Percentiles rank a stretch among this genome's conserved stretches.
phyloP scores from a whole-genome alignment of 37 sponge, comb jelly and placozoan species.

The Axinella damicornis region DNA sequence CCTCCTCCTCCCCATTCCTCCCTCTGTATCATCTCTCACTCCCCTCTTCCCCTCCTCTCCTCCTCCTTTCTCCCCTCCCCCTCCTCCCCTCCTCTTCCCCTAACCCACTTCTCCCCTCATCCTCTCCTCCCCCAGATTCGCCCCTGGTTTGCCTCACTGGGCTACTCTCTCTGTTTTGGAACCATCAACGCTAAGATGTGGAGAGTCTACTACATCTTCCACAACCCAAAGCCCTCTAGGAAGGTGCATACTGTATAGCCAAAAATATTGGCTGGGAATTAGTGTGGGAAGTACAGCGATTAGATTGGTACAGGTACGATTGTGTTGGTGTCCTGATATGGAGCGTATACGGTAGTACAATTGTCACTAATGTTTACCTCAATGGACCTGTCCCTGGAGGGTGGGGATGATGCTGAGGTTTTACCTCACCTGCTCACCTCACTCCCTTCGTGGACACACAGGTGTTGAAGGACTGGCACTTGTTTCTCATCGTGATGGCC shows the following conservation, averaged over 20 bases:
- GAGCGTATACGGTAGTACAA: not conserved
- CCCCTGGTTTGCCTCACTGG: constrained; percentile 35
- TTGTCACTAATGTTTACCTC: not conserved
- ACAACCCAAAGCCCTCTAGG: constrained; percentile 29
- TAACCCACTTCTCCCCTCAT: not conserved
- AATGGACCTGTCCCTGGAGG: no score
- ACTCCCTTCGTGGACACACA: not conserved
- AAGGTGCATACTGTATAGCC: constrained; percentile 7
- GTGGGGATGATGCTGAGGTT: no score
- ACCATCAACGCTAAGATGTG: constrained; percentile 64
- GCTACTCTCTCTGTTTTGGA: constrained; percentile 44
- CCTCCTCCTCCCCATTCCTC: not conserved
- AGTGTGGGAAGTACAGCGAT: no score
- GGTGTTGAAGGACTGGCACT: constrained; percentile 56
- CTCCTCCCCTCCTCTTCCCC: not conserved
- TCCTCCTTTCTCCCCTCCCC: not conserved
- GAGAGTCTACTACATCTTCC: constrained; percentile 56
- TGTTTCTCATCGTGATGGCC: constrained; percentile 23
- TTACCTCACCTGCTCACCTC: no score
- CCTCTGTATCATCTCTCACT: not conserved
- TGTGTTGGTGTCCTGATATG: no score
- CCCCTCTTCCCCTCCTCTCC: not conserved
- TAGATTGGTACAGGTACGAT: no score
- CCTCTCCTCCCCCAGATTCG: constrained; percentile 3
- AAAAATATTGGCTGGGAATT: not conserved